These are phyloP conservation scores for Parelbella ahira DNA, from an alignment of 2,888 invertebrate species.

Conservation along the genomic window DNA sequence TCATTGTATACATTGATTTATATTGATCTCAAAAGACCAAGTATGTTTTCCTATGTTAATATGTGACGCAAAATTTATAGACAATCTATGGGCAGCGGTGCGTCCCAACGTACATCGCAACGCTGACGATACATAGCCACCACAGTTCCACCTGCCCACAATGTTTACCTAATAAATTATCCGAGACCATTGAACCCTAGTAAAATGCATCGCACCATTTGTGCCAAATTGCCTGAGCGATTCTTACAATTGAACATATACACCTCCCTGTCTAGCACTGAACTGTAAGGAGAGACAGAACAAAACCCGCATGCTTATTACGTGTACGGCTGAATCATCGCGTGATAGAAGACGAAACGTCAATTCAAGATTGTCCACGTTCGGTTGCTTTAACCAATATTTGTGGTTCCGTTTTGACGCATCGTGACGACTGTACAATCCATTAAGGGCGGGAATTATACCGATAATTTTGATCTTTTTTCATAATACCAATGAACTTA, in stretches of 20 bases:
- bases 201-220: conserved; percentile 28
- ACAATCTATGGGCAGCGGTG: too few species aligned
- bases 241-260: conserved; percentile 23
- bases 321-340: conserved; percentile 41
- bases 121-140: too few species aligned
- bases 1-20: too few species aligned
- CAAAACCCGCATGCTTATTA: conserved; percentile 32
- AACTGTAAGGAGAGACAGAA: conserved; percentile 31
- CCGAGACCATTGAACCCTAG: conserved; percentile 42
- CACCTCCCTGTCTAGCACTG: conserved; percentile 30
- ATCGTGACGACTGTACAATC: neutral
- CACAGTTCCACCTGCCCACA: conserved; percentile 19
- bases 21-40: too few species aligned
- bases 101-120: too few species aligned
- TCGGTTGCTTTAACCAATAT: conserved; percentile 35
- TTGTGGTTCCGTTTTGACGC: conserved; percentile 25
- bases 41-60: too few species aligned
- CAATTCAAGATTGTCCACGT: conserved; percentile 33
- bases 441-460: too few species aligned
- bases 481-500: too few species aligned
- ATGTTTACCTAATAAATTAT: conserved; percentile 16
- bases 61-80: too few species aligned
- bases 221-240: conserved; percentile 20
- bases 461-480: too few species aligned
- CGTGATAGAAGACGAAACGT: conserved; percentile 38